phyloP scores from a whole-genome alignment of 2,113 vertebrate species.

The Chaetops frenatus region DNA sequence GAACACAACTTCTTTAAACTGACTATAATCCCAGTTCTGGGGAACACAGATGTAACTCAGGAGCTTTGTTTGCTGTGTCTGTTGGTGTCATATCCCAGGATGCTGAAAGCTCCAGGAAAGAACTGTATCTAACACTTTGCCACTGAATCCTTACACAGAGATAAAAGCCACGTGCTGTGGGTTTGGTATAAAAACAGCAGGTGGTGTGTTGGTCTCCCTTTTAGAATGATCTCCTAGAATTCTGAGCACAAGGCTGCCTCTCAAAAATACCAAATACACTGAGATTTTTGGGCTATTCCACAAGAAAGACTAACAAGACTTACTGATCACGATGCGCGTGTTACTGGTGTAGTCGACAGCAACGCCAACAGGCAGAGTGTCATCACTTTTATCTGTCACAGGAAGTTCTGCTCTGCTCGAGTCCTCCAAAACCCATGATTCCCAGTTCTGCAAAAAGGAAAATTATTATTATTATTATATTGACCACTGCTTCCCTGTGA shows the following conservation, averaged over 20 bases:
- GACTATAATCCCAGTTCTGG: not conserved
- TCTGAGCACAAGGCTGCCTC: not conserved
- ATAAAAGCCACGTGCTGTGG: not conserved
- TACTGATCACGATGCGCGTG: constrained; percentile 83
- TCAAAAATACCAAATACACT: not conserved
- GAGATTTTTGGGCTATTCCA: not conserved
- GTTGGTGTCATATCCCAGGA: not conserved
- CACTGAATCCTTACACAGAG: not conserved
- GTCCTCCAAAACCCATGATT: constrained; percentile 90
- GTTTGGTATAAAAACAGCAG: not conserved
- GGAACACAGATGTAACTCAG: not conserved
- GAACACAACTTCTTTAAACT: not conserved
- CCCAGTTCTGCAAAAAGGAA: constrained; percentile 80
- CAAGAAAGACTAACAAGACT: constrained; percentile 35
- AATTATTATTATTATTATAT: not conserved
- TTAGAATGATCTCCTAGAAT: not conserved
- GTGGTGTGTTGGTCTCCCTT: fast-evolving
- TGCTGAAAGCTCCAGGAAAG: not conserved
- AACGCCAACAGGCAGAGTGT: constrained; percentile 89
- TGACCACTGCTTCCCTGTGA: not conserved
- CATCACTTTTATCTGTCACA: constrained; percentile 85
- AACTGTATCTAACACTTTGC: not conserved
- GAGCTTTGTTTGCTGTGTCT: not conserved
- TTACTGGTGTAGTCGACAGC: constrained; percentile 89
- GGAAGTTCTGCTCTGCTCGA: constrained; percentile 90